Conservation (phyloP, 2,113 vertebrate genomes). For the Cottus gobio region DNA sequence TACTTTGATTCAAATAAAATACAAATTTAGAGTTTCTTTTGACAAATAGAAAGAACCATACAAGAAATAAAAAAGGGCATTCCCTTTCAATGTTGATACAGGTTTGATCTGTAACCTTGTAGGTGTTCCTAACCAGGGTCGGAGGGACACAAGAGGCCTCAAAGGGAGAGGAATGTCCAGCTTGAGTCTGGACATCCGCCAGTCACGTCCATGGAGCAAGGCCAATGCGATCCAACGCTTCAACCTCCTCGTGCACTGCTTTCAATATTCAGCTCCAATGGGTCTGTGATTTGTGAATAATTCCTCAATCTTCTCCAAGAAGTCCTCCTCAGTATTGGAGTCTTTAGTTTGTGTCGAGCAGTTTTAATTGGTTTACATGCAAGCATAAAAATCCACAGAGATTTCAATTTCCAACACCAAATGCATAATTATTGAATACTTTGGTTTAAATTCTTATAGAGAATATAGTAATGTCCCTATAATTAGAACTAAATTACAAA, state of each 20-base stretch:
- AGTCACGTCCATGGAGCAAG: conserved; percentile 11
- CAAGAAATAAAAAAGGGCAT: background rate
- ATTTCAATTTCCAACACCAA: background rate
- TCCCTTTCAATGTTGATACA: background rate
- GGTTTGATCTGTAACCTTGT: conserved; percentile 6
- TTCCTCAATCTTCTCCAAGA: background rate
- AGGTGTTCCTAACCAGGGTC: conserved; percentile 24
- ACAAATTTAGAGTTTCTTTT: background rate
- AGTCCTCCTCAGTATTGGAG: background rate
- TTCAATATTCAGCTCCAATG: background rate
- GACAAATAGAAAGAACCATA: background rate
- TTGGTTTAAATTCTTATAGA: background rate
- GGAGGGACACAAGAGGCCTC: conserved; percentile 3
- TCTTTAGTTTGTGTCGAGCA: background rate
- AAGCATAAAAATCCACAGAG: background rate
- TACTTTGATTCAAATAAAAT: background rate
- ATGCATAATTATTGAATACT: background rate
- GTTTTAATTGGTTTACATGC: background rate
- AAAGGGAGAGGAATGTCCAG: conserved; percentile 58
- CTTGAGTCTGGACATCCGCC: conserved; percentile 40
- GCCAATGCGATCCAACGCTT: background rate
- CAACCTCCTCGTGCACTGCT: background rate
- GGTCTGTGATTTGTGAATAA: background rate
- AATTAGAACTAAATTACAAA: too few species aligned
- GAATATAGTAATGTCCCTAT: background rate